Conservation (phyloP, 2,797 vertebrate genomes). For the Chrosomus eos region DNA sequence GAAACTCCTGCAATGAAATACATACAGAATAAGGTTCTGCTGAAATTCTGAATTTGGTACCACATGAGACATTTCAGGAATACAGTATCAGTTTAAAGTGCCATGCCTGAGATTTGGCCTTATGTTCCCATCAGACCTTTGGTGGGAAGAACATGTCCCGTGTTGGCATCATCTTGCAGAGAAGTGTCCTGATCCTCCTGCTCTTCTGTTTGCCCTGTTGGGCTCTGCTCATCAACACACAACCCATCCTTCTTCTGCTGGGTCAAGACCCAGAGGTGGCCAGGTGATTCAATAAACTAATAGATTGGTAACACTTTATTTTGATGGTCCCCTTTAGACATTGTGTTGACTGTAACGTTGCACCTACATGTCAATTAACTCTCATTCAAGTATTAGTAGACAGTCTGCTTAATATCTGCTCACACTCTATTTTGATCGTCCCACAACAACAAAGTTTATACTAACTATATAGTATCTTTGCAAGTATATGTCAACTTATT, state of each 20-base stretch:
- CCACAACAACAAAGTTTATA: background rate
- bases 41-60: background rate
- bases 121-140: constrained; percentile 80
- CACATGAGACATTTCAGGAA: background rate
- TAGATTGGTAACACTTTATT: background rate
- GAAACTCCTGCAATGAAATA: background rate
- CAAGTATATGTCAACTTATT: background rate
- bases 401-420: background rate
- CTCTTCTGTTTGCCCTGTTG: constrained; percentile 93
- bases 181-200: constrained; percentile 82
- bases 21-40: background rate
- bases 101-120: constrained; percentile 6
- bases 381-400: background rate
- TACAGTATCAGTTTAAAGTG: background rate
- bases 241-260: constrained; percentile 81
- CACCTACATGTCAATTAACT: background rate
- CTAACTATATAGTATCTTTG: background rate
- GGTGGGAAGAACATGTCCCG: constrained; percentile 86
- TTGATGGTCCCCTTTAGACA: background rate
- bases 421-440: background rate
- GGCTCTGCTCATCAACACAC: constrained; percentile 87
- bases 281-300: constrained; percentile 73
- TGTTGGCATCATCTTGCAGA: constrained; percentile 89
- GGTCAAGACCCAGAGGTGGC: constrained; percentile 83
- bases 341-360: background rate